Conservation (phyloP, 2,888 invertebrate species). For the Mantis religiosa region DNA sequence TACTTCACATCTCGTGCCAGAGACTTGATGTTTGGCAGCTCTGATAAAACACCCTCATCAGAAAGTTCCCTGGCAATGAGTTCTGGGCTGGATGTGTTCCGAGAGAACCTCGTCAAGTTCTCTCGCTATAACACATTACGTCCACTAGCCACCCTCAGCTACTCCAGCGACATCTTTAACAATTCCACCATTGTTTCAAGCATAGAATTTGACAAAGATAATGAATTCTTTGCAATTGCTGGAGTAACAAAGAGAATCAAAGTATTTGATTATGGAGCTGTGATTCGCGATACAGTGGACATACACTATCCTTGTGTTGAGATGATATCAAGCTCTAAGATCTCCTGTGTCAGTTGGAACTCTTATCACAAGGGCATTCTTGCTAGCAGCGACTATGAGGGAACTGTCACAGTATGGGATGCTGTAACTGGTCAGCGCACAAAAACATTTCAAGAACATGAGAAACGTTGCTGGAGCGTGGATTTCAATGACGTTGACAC, state of each 20-base stretch:
- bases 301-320: constrained; percentile 89
- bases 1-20: constrained; percentile 76
- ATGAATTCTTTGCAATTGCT: constrained; percentile 92
- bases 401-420: constrained; percentile 91
- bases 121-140: constrained; percentile 73
- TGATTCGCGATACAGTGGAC: constrained; percentile 80
- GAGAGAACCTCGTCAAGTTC: constrained; percentile 81
- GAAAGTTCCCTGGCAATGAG: constrained; percentile 32
- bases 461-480: constrained; percentile 93
- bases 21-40: constrained; percentile 60
- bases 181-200: constrained; percentile 84
- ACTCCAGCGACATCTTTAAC: constrained; percentile 84
- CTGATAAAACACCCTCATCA: constrained; percentile 38
- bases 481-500: constrained; percentile 92
- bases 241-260: constrained; percentile 93
- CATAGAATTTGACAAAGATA: constrained; percentile 94
- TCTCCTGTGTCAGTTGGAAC: constrained; percentile 93
- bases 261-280: constrained; percentile 83
- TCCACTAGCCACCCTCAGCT: constrained; percentile 81
- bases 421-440: constrained; percentile 71
- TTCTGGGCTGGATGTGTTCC: constrained; percentile 68
- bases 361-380: constrained; percentile 82
- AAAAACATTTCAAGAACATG: constrained; percentile 81
- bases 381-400: constrained; percentile 92
- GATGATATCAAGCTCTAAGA: constrained; percentile 88